Conservation (phyloP, 2,797 vertebrate genomes). For the Enteromius trimaculatus region DNA sequence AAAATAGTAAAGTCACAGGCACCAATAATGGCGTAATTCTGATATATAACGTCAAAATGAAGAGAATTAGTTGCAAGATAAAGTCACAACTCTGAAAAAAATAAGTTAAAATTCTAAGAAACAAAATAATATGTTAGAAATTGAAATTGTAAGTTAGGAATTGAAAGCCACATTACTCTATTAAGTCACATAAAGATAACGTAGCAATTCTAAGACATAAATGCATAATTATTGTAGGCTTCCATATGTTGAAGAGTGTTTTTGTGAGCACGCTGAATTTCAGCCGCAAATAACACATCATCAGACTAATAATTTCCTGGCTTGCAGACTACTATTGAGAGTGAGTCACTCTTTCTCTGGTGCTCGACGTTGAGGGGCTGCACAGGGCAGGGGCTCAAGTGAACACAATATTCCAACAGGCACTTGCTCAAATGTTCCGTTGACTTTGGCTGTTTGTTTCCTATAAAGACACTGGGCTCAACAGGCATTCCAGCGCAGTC, state of each 20-base stretch:
- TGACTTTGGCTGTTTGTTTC: conserved; percentile 75
- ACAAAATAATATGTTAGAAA: neutral
- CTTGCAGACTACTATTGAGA: conserved; percentile 29
- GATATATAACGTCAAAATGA: neutral
- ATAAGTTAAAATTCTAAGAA: neutral
- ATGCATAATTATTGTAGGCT: conserved; percentile 36
- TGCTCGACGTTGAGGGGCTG: conserved; percentile 42
- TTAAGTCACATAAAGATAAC: neutral
- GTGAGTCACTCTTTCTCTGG: conserved; percentile 61
- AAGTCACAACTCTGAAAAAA: neutral
- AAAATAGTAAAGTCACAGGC: neutral
- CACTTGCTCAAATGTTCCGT: conserved; percentile 70
- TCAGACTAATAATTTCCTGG: conserved; percentile 48
- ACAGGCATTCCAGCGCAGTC: conserved; percentile 67
- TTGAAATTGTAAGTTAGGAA: no score
- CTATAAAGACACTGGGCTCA: conserved; percentile 65
- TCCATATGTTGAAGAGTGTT: neutral
- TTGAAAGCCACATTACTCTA: neutral
- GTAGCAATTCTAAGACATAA: neutral
- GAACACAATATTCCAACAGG: conserved; percentile 63
- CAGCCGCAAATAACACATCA: neutral
- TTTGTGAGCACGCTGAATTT: neutral
- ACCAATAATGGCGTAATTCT: neutral
- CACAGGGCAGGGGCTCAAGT: conserved; percentile 41
- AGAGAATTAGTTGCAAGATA: neutral